Conservation (phyloP, 1,140 invertebrate species). For the Pectinophora gossypiella region DNA sequence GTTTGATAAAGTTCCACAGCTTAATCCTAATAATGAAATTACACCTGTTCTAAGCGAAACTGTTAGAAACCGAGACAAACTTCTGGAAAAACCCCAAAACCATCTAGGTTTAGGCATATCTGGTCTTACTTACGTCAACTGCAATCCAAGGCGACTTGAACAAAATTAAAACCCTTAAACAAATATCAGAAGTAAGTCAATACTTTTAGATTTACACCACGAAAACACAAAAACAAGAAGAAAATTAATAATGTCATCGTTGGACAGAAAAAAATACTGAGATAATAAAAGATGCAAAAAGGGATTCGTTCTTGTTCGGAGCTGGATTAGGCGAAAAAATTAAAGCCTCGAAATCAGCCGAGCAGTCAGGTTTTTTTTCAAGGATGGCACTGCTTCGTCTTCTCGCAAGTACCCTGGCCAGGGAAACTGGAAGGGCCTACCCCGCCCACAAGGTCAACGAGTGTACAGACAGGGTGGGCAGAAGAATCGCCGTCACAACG, state of each 20-base stretch:
- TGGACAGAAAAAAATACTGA: constrained; percentile 2
- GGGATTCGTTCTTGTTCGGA: constrained; percentile 1
- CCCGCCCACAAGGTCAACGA: background rate
- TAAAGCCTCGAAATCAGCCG: constrained; percentile 1
- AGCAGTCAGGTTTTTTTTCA: background rate
- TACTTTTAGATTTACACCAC: constrained; percentile 3
- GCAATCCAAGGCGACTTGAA: background rate
- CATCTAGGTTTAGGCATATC: constrained; percentile 5
- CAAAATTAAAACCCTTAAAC: constrained; percentile 1
- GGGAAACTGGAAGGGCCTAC: constrained; percentile 3
- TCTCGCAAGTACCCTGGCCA: background rate
- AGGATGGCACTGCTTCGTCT: background rate
- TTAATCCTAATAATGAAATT: constrained; percentile 6
- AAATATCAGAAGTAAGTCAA: constrained; percentile 2
- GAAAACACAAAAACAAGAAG: constrained; percentile 4
- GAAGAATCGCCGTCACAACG: background rate
- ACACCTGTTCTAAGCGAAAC: background rate
- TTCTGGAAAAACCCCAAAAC: background rate
- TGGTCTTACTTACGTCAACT: background rate
- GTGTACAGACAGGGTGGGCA: constrained; percentile 1
- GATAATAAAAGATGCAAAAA: background rate
- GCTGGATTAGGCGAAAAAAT: constrained; percentile 3
- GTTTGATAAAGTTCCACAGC: background rate
- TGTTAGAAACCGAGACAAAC: constrained; percentile 2
- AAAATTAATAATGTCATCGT: constrained; percentile 1